phyloP scores from a whole-genome alignment of 2,888 invertebrate species.

The Patella depressa region DNA sequence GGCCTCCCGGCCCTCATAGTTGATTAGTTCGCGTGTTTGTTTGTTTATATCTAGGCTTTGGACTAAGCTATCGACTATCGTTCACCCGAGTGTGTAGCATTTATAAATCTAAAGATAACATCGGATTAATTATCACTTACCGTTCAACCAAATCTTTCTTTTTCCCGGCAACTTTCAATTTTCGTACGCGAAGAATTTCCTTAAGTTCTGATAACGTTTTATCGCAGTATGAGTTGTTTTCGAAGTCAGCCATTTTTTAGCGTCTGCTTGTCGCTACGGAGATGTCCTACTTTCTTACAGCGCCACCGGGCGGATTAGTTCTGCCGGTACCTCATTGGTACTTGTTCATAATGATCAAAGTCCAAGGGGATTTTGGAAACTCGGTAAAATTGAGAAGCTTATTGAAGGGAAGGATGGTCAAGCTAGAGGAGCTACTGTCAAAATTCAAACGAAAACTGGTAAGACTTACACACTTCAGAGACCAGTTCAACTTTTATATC shows the following conservation, averaged over 20 bases:
- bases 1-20: too few species aligned
- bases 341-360: neutral
- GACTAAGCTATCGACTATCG: too few species aligned
- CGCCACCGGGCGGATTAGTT: too few species aligned
- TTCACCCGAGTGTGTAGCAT: too few species aligned
- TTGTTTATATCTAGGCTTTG: too few species aligned
- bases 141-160: conserved; percentile 12
- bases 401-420: neutral
- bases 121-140: neutral
- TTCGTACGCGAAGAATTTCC: conserved; percentile 11
- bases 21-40: too few species aligned
- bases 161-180: conserved; percentile 6
- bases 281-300: too few species aligned
- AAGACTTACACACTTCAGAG: neutral
- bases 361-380: neutral
- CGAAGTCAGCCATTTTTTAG: too few species aligned
- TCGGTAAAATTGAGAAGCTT: neutral
- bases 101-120: too few species aligned
- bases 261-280: too few species aligned
- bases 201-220: conserved; percentile 6
- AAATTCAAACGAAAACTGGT: neutral
- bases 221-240: neutral
- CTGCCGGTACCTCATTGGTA: neutral
- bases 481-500: neutral
- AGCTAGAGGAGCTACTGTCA: neutral